phyloP scores from a whole-genome alignment of 2,888 invertebrate genomes.

The Cantharis rufa region DNA sequence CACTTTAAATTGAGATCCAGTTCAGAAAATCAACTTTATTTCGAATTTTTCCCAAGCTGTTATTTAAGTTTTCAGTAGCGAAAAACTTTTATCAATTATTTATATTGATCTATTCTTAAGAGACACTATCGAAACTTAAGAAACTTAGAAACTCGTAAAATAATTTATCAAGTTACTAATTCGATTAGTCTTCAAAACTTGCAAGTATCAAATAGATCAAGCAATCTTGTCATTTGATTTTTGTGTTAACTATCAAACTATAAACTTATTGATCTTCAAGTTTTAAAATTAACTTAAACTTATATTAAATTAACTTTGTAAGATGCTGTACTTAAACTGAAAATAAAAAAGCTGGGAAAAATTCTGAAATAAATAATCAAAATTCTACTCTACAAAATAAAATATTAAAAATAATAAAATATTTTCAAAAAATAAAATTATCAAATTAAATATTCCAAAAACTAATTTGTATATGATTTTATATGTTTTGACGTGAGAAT shows the following conservation, averaged over 20 bases:
- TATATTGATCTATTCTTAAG: neutral
- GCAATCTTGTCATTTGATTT: neutral
- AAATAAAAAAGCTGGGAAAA: too few species aligned
- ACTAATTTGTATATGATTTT: too few species aligned
- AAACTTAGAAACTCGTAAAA: neutral
- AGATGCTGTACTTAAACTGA: too few species aligned
- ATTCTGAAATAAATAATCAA: too few species aligned
- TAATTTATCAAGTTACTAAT: neutral
- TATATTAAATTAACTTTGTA: too few species aligned
- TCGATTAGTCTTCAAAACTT: neutral
- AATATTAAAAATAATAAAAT: too few species aligned
- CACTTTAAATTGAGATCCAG: too few species aligned
- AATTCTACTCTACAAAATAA: too few species aligned
- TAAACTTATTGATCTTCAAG: neutral
- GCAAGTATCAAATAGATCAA: neutral
- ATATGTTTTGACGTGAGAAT: too few species aligned
- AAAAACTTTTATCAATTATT: neutral
- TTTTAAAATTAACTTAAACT: too few species aligned
- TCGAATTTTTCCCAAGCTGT: neutral
- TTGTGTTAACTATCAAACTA: neutral
- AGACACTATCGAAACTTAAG: neutral
- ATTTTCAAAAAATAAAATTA: too few species aligned
- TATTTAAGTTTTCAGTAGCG: neutral
- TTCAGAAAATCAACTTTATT: neutral
- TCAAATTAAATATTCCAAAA: too few species aligned